Conservation (phyloP, 1,140 invertebrate species). For the Periplaneta americana region DNA sequence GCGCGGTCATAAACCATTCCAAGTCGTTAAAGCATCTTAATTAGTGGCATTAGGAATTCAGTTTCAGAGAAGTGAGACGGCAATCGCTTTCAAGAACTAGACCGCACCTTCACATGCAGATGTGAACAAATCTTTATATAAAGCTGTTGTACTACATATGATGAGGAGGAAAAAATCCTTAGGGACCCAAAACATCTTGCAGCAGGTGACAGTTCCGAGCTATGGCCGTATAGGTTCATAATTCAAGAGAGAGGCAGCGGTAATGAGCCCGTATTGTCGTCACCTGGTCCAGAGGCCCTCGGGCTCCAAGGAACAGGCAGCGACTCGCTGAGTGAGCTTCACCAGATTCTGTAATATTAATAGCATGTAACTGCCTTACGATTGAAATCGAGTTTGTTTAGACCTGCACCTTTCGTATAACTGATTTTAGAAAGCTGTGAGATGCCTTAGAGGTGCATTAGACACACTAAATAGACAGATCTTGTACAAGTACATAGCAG, state of each 20-base stretch:
- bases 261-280: not conserved
- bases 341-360: not conserved
- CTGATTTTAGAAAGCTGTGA: too few relatives aligned
- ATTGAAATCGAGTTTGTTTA: not conserved
- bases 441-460: too few relatives aligned
- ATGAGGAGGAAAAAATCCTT: not conserved
- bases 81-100: not conserved
- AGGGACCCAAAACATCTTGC: not conserved
- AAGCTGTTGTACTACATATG: not conserved
- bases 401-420: too few relatives aligned
- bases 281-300: not conserved
- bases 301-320: not conserved
- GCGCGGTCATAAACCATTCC: too few relatives aligned
- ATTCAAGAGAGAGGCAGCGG: not conserved
- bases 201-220: not conserved
- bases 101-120: not conserved
- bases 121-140: not conserved
- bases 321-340: not conserved
- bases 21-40: too few relatives aligned
- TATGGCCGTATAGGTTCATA: not conserved
- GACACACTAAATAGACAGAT: too few relatives aligned
- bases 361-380: not conserved
- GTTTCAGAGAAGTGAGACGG: not conserved
- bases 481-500: too few relatives aligned
- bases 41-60: not conserved